A percentile compares a stretch with the other conserved stretches of the same genome.
These are phyloP conservation scores for Epirrhoe tristata DNA, from an alignment of 2,888 invertebrate species.

Conservation along the genomic window DNA sequence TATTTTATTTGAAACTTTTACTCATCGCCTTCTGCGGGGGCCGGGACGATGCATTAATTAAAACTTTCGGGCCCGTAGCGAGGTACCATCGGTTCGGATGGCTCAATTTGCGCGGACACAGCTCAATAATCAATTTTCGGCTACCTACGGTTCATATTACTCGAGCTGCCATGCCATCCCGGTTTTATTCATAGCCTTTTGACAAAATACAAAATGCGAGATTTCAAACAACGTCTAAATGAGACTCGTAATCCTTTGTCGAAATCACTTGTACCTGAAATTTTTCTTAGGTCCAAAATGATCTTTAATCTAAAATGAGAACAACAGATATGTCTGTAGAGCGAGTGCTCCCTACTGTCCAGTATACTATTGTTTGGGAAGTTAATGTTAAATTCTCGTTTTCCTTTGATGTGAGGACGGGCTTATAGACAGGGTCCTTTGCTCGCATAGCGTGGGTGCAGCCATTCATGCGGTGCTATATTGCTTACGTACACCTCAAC, in stretches of 20 bases:
- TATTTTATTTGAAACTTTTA: slow-evolving; percentile 41
- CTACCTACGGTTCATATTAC: background rate
- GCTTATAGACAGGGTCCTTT: slow-evolving; percentile 64
- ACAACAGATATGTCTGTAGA: slow-evolving; percentile 14
- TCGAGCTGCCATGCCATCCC: background rate
- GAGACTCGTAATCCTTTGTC: slow-evolving; percentile 14
- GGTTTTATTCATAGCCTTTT: slow-evolving; percentile 2
- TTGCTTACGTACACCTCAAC: slow-evolving; percentile 49
- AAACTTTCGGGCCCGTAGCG: slow-evolving; percentile 41
- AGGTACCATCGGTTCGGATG: slow-evolving; percentile 26
- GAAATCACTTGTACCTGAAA: slow-evolving; percentile 11
- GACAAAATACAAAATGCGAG: background rate
- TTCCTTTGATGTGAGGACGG: slow-evolving; percentile 71
- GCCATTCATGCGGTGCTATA: slow-evolving; percentile 64
- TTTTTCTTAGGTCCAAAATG: slow-evolving; percentile 13
- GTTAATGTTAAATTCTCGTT: slow-evolving; percentile 68
- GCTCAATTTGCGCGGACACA: slow-evolving; percentile 23
- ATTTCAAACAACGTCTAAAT: slow-evolving; percentile 15
- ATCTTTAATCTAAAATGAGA: slow-evolving; percentile 29
- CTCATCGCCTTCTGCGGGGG: slow-evolving; percentile 36
- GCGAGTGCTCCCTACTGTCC: slow-evolving; percentile 35
- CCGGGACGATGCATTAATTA: slow-evolving; percentile 44
- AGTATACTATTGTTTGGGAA: slow-evolving; percentile 59
- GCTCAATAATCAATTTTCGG: slow-evolving; percentile 22
- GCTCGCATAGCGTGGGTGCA: slow-evolving; percentile 68